Base-by-base conservation (phyloP, 2,113 vertebrate species). In the Dipodomys spectabilis region DNA sequence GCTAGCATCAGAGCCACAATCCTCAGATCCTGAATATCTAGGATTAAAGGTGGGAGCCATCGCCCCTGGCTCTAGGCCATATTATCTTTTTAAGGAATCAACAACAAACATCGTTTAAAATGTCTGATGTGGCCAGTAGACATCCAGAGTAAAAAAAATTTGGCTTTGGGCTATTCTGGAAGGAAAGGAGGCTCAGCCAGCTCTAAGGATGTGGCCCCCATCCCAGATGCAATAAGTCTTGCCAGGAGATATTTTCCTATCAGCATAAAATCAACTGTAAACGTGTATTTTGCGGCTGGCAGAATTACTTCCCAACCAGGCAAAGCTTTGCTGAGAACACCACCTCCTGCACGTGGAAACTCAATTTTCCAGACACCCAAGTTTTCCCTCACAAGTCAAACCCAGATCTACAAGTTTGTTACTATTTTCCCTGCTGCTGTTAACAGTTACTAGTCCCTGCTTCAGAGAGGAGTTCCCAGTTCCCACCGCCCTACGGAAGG, bases 181-280 rank as follows among this genome's bases (percentile, higher is more conserved):
- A 65, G 44, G 30, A 72, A 73, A 79, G n/a, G 45, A 23, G 32
- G 45, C 65, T 62, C 78, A 62, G 78, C 86, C 53, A 53, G 35
- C 49, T 93, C 67, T 12, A 28, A 57, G 83, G 86, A 23, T 60
- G 69, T 39, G 16, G 69, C 85, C 88, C 73, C 85, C 39, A 23
- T 44, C 88, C 64, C 53, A 64, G 65, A 30, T 19, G 35, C 83
- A 75, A 10, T 0, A 44, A 60, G 86, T 28, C 91, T 89, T 89
- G 95, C 95, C 95, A 96, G 95, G 77, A 87, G 80, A n/a, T 94
- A 84, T 95, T 97, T 97, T 92, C 88, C 93, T 39, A 45, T 88
- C 91, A 19, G 93, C 78, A 53, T 19, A 65, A 90, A 62, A n/a
- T 90, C 97, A 95, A 89, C 92, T 94, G 95, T 79, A 72, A 90